phyloP scores from a whole-genome alignment of 2,888 invertebrate genomes.

The Charanyca ferruginea region DNA sequence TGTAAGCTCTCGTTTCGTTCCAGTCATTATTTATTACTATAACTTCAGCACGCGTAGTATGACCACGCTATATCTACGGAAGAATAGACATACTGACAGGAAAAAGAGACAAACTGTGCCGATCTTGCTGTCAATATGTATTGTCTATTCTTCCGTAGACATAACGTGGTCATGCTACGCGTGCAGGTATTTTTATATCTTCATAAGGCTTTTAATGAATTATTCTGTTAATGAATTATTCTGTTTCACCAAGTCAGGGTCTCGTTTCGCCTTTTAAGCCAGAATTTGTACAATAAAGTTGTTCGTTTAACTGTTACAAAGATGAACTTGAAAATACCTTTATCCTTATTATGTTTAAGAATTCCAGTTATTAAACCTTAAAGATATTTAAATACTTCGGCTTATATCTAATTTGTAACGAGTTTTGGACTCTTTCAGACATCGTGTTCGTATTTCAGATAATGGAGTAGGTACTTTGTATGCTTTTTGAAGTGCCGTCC shows the following conservation, averaged over 20 bases:
- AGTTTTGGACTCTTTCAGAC: conserved; percentile 27
- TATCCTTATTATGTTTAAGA: conserved; percentile 13
- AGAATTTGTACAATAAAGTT: conserved; percentile 14
- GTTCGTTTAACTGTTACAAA: conserved; percentile 14
- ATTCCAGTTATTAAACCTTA: conserved; percentile 28
- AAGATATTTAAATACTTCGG: conserved; percentile 30
- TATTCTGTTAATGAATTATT: conserved; percentile 40
- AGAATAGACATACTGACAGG: too few species aligned
- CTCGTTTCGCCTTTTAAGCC: conserved; percentile 8
- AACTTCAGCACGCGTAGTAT: too few species aligned
- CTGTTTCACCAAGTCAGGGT: conserved; percentile 19
- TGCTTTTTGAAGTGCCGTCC: conserved; percentile 25
- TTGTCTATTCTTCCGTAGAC: too few species aligned
- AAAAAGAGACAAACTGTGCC: too few species aligned
- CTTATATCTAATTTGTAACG: conserved; percentile 40
- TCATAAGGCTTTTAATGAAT: conserved; percentile 6
- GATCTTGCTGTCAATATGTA: too few species aligned
- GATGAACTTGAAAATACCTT: conserved; percentile 26
- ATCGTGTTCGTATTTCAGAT: conserved; percentile 31
- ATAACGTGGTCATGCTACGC: too few species aligned
- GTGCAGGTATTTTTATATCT: conserved; percentile 21
- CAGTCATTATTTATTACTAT: conserved; percentile 22
- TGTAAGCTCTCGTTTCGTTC: not conserved
- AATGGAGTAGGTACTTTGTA: conserved; percentile 43
- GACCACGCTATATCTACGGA: too few species aligned